Evolutionary conservation across 2,888 invertebrate species (phyloP), one percentile per base, ranked within the genome.

Genomic region (Venustoraphidia nigricollis): DNA sequence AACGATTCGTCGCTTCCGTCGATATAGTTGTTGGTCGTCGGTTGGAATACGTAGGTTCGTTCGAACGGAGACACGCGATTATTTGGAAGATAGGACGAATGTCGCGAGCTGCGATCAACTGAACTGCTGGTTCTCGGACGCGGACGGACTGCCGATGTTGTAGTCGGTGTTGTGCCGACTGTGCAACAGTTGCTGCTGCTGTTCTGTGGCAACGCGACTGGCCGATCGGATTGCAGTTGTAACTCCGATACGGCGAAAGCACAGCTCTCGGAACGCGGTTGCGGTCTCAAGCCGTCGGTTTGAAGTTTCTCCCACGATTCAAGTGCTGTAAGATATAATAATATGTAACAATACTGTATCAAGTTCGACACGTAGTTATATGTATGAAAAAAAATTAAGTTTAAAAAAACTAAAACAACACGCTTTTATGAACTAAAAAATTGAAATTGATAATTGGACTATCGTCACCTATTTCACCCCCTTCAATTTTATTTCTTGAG

Each of bases 221-320:
- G 3, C 27, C 10, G 27, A 10, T 34, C 37, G 9, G 34, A 14
- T 11, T 47, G 38, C 9, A 47, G n/a, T 5, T 43, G 42, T 10
- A 47, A 36, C 55, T 76, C 76, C 41, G 79, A 76, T 13, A 83
- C 73, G 3, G 81, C 75, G 51, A 83, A 69, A 11, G 79, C 80
- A 47, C 81, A 73, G 58, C 77, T 72, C 65, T 83, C 83, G 34
- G 82, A 78, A 53, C 82, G 75, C 1, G 82, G 77, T 35, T 80
- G 77, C 0, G 85, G 84, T 58, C 77, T 73, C 41, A 75, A 60
- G 11, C 78, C 76, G 6, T 68, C 64, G 42, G 80, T 75, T 9
- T 68, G 63, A 44, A 87, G 71, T 54, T 79, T 78, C 61, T 87
- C 86, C 86, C 87, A 87, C 8, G 74, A 73, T 64, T 85, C 85